Evolutionary conservation across 2,113 vertebrate genomes (phyloP).

Genomic region (Notiomystis cincta): DNA sequence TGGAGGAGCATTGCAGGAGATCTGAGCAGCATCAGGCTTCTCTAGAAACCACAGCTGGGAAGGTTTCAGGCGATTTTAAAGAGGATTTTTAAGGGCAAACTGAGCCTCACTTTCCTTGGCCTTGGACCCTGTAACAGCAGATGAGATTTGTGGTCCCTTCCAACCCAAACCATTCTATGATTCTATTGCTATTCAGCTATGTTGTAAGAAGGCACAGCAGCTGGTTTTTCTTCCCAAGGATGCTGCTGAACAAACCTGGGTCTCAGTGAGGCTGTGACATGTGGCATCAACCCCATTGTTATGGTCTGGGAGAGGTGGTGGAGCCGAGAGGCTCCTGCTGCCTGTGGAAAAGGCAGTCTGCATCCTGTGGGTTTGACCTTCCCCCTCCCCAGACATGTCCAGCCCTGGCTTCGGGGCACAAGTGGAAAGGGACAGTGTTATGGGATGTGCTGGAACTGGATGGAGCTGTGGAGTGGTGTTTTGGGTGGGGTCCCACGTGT

Average conservation of each 20-base stretch:
- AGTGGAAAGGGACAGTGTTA: background rate
- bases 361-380: background rate
- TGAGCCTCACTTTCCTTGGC: background rate
- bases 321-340: background rate
- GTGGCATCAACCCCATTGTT: rapidly evolving
- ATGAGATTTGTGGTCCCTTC: background rate
- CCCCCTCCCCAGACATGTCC: background rate
- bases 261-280: background rate
- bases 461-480: background rate
- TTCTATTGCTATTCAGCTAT: background rate
- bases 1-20: background rate
- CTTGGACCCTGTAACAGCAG: background rate
- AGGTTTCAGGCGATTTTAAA: background rate
- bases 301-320: background rate
- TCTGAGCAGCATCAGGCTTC: background rate
- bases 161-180: background rate
- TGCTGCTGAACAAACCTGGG: background rate
- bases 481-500: rapidly evolving
- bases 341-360: background rate
- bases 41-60: background rate
- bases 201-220: background rate
- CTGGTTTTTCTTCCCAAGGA: background rate
- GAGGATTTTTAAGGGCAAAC: background rate
- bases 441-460: background rate
- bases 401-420: background rate